These are phyloP conservation scores for Sebastiscus albofasciatus DNA, from an alignment of 2,797 vertebrate species.

Conservation along the genomic window DNA sequence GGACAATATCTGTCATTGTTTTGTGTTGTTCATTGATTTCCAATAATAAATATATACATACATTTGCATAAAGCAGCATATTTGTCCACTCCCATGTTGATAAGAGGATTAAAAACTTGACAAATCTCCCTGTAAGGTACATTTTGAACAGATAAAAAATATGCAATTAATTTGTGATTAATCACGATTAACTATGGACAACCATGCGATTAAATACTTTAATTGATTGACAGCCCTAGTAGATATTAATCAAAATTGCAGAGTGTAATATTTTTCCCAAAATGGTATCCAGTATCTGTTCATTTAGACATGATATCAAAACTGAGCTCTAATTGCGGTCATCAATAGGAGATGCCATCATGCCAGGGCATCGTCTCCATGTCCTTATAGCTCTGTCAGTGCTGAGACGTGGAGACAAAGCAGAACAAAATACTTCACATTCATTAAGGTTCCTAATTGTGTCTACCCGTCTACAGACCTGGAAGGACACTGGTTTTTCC, in stretches of 20 bases:
- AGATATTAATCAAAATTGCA: not conserved
- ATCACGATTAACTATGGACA: too few species aligned
- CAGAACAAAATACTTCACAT: conserved; percentile 37
- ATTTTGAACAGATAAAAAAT: too few species aligned
- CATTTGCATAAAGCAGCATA: too few species aligned
- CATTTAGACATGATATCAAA: not conserved
- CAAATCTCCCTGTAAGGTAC: too few species aligned
- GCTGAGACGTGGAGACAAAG: conserved; percentile 20
- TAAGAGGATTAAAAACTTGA: too few species aligned
- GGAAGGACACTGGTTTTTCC: conserved; percentile 5
- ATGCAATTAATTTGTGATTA: too few species aligned
- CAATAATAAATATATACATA: too few species aligned
- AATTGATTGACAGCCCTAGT: too few species aligned
- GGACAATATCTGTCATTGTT: too few species aligned
- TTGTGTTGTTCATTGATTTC: too few species aligned
- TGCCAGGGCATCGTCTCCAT: not conserved
- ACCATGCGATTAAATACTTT: too few species aligned
- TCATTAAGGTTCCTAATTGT: not conserved
- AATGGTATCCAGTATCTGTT: not conserved
- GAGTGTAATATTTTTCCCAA: not conserved
- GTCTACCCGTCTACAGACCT: not conserved
- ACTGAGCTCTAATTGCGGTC: not conserved
- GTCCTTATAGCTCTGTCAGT: not conserved
- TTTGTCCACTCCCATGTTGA: too few species aligned
- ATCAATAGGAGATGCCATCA: conserved; percentile 22